These are phyloP conservation scores for Okapia johnstoni DNA, from an alignment of 2,113 vertebrate species.

Conservation along the genomic window DNA sequence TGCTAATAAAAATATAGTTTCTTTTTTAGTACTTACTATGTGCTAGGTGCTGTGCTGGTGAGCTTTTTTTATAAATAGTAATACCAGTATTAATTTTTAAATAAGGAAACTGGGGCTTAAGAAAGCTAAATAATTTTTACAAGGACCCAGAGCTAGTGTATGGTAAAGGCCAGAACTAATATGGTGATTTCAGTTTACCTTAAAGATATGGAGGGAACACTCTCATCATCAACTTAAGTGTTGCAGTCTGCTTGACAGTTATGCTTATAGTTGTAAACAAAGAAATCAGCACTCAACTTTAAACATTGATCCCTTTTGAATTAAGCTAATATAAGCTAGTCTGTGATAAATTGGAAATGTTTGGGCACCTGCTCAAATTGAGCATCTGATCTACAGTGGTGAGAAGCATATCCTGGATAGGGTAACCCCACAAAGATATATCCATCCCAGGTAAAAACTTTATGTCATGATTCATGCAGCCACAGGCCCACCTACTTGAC, in stretches of 20 bases:
- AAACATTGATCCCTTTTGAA: background rate
- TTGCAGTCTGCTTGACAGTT: background rate
- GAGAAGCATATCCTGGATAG: background rate
- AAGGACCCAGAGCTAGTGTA: background rate
- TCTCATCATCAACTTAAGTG: background rate
- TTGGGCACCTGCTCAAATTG: background rate
- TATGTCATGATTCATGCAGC: background rate
- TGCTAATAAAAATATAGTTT: slow-evolving; percentile 18
- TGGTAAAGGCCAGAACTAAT: background rate
- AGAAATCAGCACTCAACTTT: background rate
- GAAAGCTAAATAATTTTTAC: background rate
- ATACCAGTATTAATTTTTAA: background rate
- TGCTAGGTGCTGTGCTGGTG: background rate
- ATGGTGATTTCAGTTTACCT: background rate
- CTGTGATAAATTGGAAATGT: background rate
- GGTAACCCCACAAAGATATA: background rate
- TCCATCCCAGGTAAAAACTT: background rate
- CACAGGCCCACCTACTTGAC: background rate
- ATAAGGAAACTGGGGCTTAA: background rate
- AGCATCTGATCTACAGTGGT: background rate
- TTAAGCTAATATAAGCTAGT: background rate
- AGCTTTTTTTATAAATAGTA: slow-evolving; percentile 16
- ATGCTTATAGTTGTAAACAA: background rate
- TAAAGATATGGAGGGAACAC: background rate
- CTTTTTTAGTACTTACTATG: background rate